A percentile compares a stretch with the other conserved stretches of the same genome.
These are phyloP conservation scores for Tachyglossus aculeatus DNA, from an alignment of 2,797 vertebrate genomes.

Conservation along the genomic window DNA sequence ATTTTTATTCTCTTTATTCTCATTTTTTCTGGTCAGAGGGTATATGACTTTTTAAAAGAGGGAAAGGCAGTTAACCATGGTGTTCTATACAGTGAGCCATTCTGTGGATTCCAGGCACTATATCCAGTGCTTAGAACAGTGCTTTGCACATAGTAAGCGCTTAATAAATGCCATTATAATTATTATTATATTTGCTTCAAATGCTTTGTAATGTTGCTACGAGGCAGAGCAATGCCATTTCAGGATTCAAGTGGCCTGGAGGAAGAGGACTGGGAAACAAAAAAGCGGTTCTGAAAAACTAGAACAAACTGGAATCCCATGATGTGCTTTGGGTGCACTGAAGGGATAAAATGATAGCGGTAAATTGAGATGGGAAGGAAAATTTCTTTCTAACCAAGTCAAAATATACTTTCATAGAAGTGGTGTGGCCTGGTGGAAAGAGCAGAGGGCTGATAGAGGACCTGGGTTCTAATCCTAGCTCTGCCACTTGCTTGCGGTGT, in stretches of 20 bases:
- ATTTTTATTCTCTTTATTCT: not conserved
- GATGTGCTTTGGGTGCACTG: not conserved
- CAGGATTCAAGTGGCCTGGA: slow-evolving; percentile 3
- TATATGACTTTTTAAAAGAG: slow-evolving; percentile 1
- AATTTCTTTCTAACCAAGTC: not conserved
- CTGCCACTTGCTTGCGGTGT: no score
- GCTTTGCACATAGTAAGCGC: no score
- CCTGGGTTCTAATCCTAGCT: no score
- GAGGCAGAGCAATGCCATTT: not conserved
- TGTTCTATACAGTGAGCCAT: no score
- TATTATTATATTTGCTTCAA: not conserved
- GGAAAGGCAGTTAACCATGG: not conserved
- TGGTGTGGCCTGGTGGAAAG: no score
- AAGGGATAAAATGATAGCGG: not conserved
- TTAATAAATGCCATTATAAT: not conserved
- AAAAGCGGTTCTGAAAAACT: not conserved
- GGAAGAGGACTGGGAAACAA: not conserved
- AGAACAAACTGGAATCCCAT: not conserved
- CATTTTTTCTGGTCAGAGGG: not conserved
- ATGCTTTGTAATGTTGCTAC: not conserved
- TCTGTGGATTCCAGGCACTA: no score
- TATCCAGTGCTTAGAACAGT: no score
- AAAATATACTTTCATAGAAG: no score
- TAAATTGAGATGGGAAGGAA: not conserved
- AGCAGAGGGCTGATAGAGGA: no score